A percentile compares a stretch with the other conserved stretches of the same genome.
phyloP scores from a whole-genome alignment of 2,113 vertebrate genomes.

The Microcebus lehilahytsara region DNA sequence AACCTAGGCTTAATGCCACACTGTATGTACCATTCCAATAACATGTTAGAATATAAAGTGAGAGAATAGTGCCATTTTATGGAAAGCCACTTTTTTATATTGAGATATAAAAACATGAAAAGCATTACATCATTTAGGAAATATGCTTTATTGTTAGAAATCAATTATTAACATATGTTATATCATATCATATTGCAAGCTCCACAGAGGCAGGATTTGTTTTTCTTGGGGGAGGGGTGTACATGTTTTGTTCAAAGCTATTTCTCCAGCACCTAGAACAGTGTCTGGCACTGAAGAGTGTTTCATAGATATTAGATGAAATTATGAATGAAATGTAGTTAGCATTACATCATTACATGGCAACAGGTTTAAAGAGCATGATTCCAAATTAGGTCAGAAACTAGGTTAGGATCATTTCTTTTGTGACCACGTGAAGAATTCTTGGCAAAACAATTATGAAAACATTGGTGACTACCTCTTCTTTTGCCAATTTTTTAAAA shows the following conservation, averaged over 20 bases:
- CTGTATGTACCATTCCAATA: neutral
- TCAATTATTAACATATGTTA: neutral
- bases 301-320: neutral
- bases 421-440: neutral
- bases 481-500: neutral
- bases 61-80: neutral
- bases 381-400: neutral
- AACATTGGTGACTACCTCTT: neutral
- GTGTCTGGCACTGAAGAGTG: too few species aligned
- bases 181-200: neutral
- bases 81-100: neutral
- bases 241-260: neutral
- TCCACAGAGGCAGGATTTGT: neutral
- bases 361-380: neutral
- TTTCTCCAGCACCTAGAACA: neutral
- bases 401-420: neutral
- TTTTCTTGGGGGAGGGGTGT: fast-evolving
- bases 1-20: neutral
- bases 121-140: neutral
- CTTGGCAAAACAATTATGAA: neutral
- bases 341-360: neutral
- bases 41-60: neutral
- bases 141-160: neutral
- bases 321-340: neutral
- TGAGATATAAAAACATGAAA: neutral